Evolutionary conservation across 2,113 vertebrate genomes (phyloP), one percentile per base, ranked within the genome.

Genomic region (Brachypodius melanocephalos): DNA sequence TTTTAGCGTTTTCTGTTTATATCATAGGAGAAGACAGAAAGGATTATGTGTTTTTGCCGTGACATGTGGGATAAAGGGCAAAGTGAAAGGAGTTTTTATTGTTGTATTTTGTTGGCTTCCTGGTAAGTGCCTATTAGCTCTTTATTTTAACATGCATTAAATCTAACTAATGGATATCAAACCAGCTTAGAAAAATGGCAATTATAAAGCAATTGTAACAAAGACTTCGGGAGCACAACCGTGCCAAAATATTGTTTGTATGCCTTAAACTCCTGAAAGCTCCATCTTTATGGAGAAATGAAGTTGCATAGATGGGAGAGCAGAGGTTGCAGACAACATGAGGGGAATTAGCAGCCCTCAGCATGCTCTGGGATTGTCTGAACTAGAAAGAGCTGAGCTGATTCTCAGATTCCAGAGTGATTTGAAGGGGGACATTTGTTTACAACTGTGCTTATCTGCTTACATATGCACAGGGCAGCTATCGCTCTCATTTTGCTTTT

Each of bases 91-190:
- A 8, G 45, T 58, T 90, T 78, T 54, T 69, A 10, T 75, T 43
- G 46, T 46, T 57, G 12, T 28, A 38, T 63, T 51, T 80, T 67
- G 26, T 95, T 77, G 34, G 38, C 51, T 88, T 92, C 79, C 86
- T 90, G 82, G 20, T 94, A 91, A 96, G 93, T 97, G 82, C 63
- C 86, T 88, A 95, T 97, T 97, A 95, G 89, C 65, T 89, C 82
- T 85, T 89, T 85, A 75, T 88, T 96, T 95, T 93, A 94, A 92
- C 75, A 57, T 91, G 59, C 90, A 88, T 95, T 96, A 96, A 95
- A 94, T 94, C 92, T 94, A 87, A 90, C 82, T 96, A 96, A 96
- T 96, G 89, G 91, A 65, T 94, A 95, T 94, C 90, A 95, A 95
- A 97, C 90, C 85, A 93, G 59, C 91, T 90, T 89, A 90, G 89